A percentile compares a stretch with the other conserved stretches of the same genome.
phyloP scores from a whole-genome alignment of 2,797 vertebrate species.

The Bradypus variegatus region DNA sequence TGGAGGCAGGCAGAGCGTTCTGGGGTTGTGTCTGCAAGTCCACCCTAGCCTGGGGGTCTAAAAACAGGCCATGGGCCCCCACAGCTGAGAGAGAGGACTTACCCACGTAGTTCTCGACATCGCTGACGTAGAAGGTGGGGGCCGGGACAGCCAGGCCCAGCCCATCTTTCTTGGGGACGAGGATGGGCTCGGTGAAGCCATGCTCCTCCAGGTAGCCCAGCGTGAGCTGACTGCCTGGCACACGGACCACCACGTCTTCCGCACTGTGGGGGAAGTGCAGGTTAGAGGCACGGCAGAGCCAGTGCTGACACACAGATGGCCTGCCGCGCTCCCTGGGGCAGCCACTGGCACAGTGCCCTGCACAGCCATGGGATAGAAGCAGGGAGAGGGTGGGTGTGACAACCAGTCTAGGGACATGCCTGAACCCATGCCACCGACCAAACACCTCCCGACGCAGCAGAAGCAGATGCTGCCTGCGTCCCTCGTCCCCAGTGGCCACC shows the following conservation, averaged over 20 bases:
- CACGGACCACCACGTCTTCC: slow-evolving; percentile 90
- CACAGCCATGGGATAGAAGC: rapidly evolving
- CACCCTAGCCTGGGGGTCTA: no score
- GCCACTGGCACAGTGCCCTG: no score
- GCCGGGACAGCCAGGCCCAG: slow-evolving; percentile 89
- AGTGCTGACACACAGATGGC: rapidly evolving
- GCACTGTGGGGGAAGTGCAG: slow-evolving; percentile 75
- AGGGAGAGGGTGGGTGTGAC: rapidly evolving
- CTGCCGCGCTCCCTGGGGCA: no score
- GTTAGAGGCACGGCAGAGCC: neutral
- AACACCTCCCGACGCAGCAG: no score
- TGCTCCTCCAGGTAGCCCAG: slow-evolving; percentile 91
- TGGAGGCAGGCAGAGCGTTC: neutral
- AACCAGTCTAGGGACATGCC: neutral
- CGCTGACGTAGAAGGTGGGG: slow-evolving; percentile 97
- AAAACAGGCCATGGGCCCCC: neutral
- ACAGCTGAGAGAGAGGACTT: slow-evolving; percentile 54
- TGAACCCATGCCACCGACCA: neutral
- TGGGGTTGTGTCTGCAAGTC: no score
- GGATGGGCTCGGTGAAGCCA: slow-evolving; percentile 92
- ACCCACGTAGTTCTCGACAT: slow-evolving; percentile 98
- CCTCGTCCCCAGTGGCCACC: neutral
- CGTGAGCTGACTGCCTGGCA: slow-evolving; percentile 86
- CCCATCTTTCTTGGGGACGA: slow-evolving; percentile 92
- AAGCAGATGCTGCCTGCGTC: neutral